Percentiles rank a stretch among this genome's conserved stretches.
These are phyloP conservation scores for Centropus bengalensis DNA, from an alignment of 2,113 vertebrate species.

Conservation along the genomic window DNA sequence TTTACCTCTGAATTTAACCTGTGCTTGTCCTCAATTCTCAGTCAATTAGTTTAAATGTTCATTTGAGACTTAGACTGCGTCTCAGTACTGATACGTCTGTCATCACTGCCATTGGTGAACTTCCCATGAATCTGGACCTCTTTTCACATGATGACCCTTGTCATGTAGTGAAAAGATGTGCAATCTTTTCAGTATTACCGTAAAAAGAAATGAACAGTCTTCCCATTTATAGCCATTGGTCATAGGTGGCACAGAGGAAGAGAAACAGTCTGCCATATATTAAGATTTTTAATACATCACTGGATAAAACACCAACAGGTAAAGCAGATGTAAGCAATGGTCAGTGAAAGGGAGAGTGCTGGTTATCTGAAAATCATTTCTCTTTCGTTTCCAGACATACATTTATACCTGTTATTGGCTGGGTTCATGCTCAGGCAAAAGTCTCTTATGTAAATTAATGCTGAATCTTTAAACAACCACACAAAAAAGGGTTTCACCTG, in stretches of 20 bases:
- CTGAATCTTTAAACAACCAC: neutral
- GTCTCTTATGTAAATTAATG: neutral
- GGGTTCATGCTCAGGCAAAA: neutral
- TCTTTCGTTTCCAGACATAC: neutral
- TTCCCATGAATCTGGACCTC: neutral
- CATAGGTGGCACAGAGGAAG: neutral
- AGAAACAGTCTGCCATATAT: neutral
- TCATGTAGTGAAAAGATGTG: neutral
- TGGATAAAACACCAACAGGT: neutral
- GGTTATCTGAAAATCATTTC: neutral
- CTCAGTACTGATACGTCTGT: neutral
- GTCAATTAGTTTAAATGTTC: neutral
- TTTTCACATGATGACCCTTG: neutral
- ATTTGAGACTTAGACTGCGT: neutral
- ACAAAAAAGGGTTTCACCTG: neutral
- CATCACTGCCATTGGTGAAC: neutral
- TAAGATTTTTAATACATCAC: neutral
- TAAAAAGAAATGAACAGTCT: neutral
- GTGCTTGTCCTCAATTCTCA: neutral
- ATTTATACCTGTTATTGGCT: neutral
- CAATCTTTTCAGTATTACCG: neutral
- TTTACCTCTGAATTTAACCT: conserved; percentile 12
- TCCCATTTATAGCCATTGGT: neutral
- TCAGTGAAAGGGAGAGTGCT: neutral
- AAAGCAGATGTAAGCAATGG: neutral